Evolutionary conservation across 2,113 vertebrate genomes (phyloP), one percentile per base, ranked within the genome.

Genomic region (Laticauda laticaudata): DNA sequence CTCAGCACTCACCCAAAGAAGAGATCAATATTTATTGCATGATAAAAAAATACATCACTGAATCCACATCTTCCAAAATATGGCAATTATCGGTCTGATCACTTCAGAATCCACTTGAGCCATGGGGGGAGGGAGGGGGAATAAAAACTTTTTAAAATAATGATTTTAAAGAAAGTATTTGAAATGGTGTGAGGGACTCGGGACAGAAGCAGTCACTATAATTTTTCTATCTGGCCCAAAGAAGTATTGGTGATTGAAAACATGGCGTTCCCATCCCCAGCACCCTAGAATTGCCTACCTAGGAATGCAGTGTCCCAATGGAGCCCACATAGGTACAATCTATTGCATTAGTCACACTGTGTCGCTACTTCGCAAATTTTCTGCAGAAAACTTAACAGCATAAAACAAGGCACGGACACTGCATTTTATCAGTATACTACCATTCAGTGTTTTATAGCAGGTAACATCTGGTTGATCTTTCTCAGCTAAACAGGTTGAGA

Each of bases 21-120:
- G 24, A 86, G 54, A 86, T 92, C 85, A 87, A 88, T 92, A 87
- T 69, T 88, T 64, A 87, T 23, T 69, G 56, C 45, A 59, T 92
- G 29, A 61, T 14, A 48, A 57, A 59, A 90, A 90, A 69, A 20
- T 34, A 91, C 85, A 87, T 34, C 39, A 59, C 55, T 87, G 39
- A 91, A 48, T 26, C 43, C 59, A 86, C 43, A 23, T 23, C 24
- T 57, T 86, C 91, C 39, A 57, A 86, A 43, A 45, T 55, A 59
- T 18, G 39, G 56, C 55, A 23, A 7, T 59, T 87, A 53, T 53
- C 15, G 20, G 43, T 24, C 43, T 87, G 54, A 88, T 88, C 12
- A 26, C 8, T 88, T 39, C 14, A 59, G 81, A 20, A 92, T 24
- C 24, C 5, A 10, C 20, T 69, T 69, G 34, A 43, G 87, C 6